Percentiles rank a stretch among this genome's conserved stretches.
phyloP scores from a whole-genome alignment of 53 echinoderm and acorn worm genomes.

The Patiria pectinifera region DNA sequence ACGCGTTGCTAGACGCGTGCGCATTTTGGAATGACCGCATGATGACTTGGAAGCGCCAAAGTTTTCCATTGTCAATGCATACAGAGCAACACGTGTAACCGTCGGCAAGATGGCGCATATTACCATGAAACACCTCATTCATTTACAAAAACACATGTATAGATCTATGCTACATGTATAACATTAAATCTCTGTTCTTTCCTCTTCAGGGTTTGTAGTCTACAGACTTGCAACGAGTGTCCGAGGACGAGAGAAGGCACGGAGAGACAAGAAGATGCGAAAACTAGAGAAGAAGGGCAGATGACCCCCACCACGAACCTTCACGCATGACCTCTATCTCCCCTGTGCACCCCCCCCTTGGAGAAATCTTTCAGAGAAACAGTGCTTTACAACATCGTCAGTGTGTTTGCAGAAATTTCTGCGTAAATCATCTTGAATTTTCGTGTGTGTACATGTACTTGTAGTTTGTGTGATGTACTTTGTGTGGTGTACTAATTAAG shows the following conservation, averaged over 20 bases:
- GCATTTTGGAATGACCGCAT: too few relatives aligned
- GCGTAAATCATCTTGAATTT: too few relatives aligned
- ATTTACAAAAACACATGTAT: too few relatives aligned
- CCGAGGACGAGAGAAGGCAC: slow-evolving; percentile 78
- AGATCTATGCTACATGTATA: too few relatives aligned
- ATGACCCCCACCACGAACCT: slow-evolving; percentile 43
- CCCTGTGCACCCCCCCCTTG: neutral
- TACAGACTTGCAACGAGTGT: slow-evolving; percentile 85
- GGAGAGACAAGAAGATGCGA: slow-evolving; percentile 83
- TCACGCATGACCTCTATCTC: too few relatives aligned
- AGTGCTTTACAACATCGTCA: neutral
- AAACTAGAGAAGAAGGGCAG: slow-evolving; percentile 79
- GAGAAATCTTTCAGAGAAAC: neutral
- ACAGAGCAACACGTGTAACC: too few relatives aligned
- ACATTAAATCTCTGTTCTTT: neutral
- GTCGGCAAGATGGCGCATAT: too few relatives aligned
- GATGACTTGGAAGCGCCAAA: too few relatives aligned
- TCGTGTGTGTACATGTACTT: neutral
- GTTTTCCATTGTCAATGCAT: too few relatives aligned
- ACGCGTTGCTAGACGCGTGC: too few relatives aligned
- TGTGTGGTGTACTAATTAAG: neutral
- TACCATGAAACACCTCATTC: too few relatives aligned
- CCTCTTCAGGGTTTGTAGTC: slow-evolving; percentile 81
- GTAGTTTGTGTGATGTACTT: neutral
- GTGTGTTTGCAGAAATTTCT: neutral